Evolutionary conservation across 2,888 invertebrate genomes (phyloP).

Genomic region (Diarsia mendica): DNA sequence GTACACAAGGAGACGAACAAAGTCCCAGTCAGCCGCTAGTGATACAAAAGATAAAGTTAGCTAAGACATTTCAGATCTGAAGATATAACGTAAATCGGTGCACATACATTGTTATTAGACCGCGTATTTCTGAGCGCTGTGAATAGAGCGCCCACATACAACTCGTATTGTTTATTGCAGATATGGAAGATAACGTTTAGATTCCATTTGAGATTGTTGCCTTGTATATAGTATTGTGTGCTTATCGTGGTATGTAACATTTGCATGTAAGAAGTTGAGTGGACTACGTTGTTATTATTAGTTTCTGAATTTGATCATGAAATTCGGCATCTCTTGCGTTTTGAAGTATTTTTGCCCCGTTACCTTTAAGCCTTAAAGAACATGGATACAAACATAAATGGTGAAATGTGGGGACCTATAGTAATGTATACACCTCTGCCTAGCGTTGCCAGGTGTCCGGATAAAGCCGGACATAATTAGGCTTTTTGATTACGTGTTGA

Average conservation of each 20-base stretch:
- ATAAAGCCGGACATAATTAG: too few relatives aligned
- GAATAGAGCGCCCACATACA: constrained; percentile 63
- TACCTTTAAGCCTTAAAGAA: neutral
- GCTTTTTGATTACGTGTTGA: too few relatives aligned
- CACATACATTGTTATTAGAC: constrained; percentile 48
- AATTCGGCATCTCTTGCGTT: neutral
- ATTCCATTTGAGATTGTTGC: constrained; percentile 68
- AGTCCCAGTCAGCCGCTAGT: neutral
- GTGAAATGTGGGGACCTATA: too few relatives aligned
- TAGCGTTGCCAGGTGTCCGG: too few relatives aligned
- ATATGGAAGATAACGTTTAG: constrained; percentile 73
- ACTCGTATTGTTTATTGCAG: constrained; percentile 72
- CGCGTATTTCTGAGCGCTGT: constrained; percentile 32
- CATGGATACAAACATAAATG: too few relatives aligned
- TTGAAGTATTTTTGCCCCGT: neutral
- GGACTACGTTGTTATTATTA: neutral
- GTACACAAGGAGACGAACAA: neutral
- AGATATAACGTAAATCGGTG: constrained; percentile 47
- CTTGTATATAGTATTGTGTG: constrained; percentile 53
- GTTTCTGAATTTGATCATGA: constrained; percentile 1
- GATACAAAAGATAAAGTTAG: constrained; percentile 12
- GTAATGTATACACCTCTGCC: too few relatives aligned
- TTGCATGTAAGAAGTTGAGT: constrained; percentile 28
- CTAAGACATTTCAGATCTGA: constrained; percentile 21
- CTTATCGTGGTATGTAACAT: constrained; percentile 50